phyloP scores from a whole-genome alignment of 92 coral and sea anemone species.

The Paramuricea clavata region DNA sequence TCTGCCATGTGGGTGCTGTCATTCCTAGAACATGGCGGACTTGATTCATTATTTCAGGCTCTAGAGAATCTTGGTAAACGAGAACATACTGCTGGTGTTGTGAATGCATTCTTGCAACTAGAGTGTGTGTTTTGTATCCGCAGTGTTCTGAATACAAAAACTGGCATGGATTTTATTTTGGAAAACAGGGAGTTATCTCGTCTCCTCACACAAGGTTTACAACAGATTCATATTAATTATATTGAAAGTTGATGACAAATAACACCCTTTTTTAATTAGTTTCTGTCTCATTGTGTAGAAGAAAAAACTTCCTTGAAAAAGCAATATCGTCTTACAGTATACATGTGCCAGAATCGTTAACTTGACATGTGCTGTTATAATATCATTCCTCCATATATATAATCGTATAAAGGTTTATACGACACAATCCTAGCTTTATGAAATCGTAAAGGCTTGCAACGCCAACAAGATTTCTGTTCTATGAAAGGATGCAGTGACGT shows the following conservation, averaged over 20 bases:
- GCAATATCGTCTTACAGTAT: background rate
- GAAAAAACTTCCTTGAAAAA: background rate
- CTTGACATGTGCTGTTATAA: background rate
- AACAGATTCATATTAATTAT: background rate
- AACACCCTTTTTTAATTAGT: background rate
- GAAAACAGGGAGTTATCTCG: constrained; percentile 44
- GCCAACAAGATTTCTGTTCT: no score
- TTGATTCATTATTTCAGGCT: constrained; percentile 39
- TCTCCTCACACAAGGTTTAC: constrained; percentile 57
- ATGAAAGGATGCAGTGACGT: no score
- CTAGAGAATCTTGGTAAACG: constrained; percentile 39
- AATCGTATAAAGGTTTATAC: no score
- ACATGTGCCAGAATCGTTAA: background rate
- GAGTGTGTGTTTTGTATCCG: constrained; percentile 53
- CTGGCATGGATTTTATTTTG: constrained; percentile 47
- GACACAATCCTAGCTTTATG: no score
- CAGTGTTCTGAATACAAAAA: constrained; percentile 51
- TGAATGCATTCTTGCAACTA: constrained; percentile 35
- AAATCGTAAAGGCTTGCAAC: no score
- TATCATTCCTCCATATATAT: no score
- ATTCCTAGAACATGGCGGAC: constrained; percentile 51
- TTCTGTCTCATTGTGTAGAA: background rate
- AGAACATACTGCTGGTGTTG: constrained; percentile 16
- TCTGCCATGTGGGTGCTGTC: constrained; percentile 41
- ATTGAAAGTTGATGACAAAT: background rate